phyloP scores from a whole-genome alignment of 2,797 vertebrate genomes.

The Myripristis jacobus region DNA sequence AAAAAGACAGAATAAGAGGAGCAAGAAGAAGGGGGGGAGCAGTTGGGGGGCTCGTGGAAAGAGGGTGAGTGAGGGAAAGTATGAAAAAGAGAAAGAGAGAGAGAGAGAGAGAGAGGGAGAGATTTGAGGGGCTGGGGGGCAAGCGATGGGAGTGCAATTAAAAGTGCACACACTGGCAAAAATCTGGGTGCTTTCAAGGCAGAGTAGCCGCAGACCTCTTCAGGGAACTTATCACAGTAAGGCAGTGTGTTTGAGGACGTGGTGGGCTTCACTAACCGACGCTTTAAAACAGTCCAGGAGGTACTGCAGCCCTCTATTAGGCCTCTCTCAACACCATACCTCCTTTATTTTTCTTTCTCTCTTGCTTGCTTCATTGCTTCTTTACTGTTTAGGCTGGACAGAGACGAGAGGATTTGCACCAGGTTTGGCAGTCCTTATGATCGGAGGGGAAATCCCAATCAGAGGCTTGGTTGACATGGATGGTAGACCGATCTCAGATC shows the following conservation, averaged over 20 bases:
- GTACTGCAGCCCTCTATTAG: conserved; percentile 64
- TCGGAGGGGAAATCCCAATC: too few species aligned
- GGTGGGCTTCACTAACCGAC: conserved; percentile 70
- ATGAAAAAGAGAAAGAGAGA: conserved; percentile 32
- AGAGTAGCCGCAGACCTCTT: conserved; percentile 80
- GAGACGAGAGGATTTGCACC: conserved; percentile 32
- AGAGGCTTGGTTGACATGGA: too few species aligned
- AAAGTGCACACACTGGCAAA: conserved; percentile 87
- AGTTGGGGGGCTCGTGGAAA: conserved; percentile 65
- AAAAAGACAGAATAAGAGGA: conserved; percentile 72
- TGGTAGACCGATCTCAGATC: too few species aligned
- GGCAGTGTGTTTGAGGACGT: conserved; percentile 81
- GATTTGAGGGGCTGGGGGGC: conserved; percentile 75
- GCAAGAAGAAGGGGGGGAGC: conserved; percentile 67
- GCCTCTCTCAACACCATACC: conserved; percentile 42
- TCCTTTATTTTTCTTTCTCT: conserved; percentile 22
- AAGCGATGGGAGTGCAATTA: conserved; percentile 86
- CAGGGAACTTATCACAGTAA: conserved; percentile 81
- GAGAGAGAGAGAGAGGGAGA: conserved; percentile 37
- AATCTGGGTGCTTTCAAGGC: conserved; percentile 81
- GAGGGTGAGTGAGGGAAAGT: conserved; percentile 70
- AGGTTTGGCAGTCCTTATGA: not conserved
- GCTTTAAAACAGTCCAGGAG: conserved; percentile 77
- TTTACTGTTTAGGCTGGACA: conserved; percentile 5
- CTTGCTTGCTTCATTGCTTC: conserved; percentile 18